Percentiles rank a stretch among this genome's conserved stretches.
phyloP scores from a whole-genome alignment of 2,888 invertebrate species.

The Ligdia adustata region DNA sequence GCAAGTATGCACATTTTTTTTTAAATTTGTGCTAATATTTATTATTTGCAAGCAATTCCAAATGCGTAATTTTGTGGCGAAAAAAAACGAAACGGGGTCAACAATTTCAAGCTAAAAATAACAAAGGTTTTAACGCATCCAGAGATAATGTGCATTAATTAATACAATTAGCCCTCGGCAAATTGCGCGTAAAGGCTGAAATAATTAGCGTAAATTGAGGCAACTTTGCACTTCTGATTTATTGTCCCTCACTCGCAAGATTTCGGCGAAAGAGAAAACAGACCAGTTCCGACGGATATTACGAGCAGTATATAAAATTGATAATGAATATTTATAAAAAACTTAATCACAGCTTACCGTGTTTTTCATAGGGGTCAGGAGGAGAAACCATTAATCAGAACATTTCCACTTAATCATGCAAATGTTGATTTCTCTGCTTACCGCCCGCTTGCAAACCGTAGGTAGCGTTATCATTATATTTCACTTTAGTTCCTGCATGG shows the following conservation, averaged over 20 bases:
- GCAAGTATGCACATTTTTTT: no score
- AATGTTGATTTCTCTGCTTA: slow-evolving; percentile 57
- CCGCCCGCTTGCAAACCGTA: slow-evolving; percentile 31
- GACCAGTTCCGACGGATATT: slow-evolving; percentile 77
- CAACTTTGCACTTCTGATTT: slow-evolving; percentile 83
- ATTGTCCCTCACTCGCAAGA: slow-evolving; percentile 78
- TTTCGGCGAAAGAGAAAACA: slow-evolving; percentile 83
- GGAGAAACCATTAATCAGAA: slow-evolving; percentile 76
- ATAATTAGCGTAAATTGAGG: slow-evolving; percentile 82
- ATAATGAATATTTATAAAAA: slow-evolving; percentile 83
- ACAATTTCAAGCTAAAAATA: slow-evolving; percentile 57
- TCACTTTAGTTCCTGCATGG: slow-evolving; percentile 51
- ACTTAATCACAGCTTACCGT: slow-evolving; percentile 71
- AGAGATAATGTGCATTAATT: slow-evolving; percentile 79
- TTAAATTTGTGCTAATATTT: no score
- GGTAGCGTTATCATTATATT: slow-evolving; percentile 53
- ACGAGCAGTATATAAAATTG: slow-evolving; percentile 76
- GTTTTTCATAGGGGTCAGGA: slow-evolving; percentile 67
- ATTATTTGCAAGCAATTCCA: slow-evolving; percentile 3
- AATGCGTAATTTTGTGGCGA: slow-evolving; percentile 17
- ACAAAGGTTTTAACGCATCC: slow-evolving; percentile 69
- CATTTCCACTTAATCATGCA: slow-evolving; percentile 74
- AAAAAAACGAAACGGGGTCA: slow-evolving; percentile 48
- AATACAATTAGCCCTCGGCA: slow-evolving; percentile 81
- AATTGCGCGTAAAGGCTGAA: slow-evolving; percentile 79